phyloP scores from a whole-genome alignment of 2,888 invertebrate species.

The Bibio marci region DNA sequence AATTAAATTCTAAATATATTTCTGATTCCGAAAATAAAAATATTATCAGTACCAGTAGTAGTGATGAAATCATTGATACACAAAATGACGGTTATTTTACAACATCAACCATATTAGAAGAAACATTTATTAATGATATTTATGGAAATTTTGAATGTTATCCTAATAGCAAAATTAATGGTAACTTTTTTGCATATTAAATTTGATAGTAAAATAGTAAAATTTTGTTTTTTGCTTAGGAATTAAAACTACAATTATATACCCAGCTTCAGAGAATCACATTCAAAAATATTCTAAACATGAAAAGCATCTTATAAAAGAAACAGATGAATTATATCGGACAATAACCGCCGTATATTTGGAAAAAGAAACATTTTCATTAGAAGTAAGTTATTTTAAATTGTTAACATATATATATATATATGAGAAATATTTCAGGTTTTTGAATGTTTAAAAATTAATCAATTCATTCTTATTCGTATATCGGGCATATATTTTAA shows the following conservation, averaged over 20 bases:
- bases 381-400: slow-evolving; percentile 55
- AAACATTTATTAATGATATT: slow-evolving; percentile 64
- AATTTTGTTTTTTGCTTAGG: slow-evolving; percentile 34
- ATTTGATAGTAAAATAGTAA: background rate
- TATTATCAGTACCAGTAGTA: slow-evolving; percentile 31
- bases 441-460: too few relatives aligned
- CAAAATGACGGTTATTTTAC: slow-evolving; percentile 37
- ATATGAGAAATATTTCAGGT: too few relatives aligned
- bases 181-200: slow-evolving; percentile 30
- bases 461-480: too few relatives aligned
- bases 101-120: slow-evolving; percentile 37
- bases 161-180: slow-evolving; percentile 40
- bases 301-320: slow-evolving; percentile 56
- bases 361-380: slow-evolving; percentile 50
- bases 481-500: too few relatives aligned
- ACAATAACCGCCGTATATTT: slow-evolving; percentile 63
- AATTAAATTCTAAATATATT: background rate
- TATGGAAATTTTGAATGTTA: slow-evolving; percentile 67
- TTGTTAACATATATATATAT: too few relatives aligned
- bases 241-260: slow-evolving; percentile 75
- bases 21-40: background rate
- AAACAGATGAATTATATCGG: slow-evolving; percentile 69
- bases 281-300: slow-evolving; percentile 71
- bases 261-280: slow-evolving; percentile 87
- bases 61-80: slow-evolving; percentile 14